A percentile compares a stretch with the other conserved stretches of the same genome.
phyloP scores from a whole-genome alignment of 2,888 invertebrate genomes.

The Onthophagus sagittarius region DNA sequence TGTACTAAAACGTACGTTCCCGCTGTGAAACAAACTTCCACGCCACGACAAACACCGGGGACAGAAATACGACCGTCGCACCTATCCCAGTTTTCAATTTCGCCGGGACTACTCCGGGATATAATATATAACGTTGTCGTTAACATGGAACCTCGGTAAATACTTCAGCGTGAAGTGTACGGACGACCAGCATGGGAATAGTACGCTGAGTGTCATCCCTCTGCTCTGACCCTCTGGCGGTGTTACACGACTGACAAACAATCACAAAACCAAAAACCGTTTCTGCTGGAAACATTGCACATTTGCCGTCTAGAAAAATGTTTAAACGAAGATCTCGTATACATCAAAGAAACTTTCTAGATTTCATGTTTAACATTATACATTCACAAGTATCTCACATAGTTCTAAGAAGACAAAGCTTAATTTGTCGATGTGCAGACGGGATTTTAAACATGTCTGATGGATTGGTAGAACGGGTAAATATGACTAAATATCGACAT shows the following conservation, averaged over 20 bases:
- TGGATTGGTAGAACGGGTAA: too few relatives aligned
- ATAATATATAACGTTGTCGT: conserved; percentile 35
- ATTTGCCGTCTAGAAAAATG: not conserved
- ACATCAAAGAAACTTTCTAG: too few relatives aligned
- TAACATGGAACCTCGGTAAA: conserved; percentile 37
- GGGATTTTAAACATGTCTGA: too few relatives aligned
- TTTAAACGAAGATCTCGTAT: too few relatives aligned
- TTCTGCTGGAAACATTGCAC: not conserved
- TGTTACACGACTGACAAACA: not conserved
- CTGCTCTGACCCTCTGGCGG: not conserved
- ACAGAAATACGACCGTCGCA: not conserved
- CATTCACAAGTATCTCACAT: too few relatives aligned
- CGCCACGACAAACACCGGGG: not conserved
- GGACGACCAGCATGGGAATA: conserved; percentile 32
- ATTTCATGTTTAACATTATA: too few relatives aligned
- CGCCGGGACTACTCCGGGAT: conserved; percentile 27
- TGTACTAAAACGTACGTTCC: not conserved
- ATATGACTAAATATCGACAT: too few relatives aligned
- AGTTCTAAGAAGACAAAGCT: too few relatives aligned
- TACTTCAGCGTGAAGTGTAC: conserved; percentile 37
- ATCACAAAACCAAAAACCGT: not conserved
- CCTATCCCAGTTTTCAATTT: conserved; percentile 31
- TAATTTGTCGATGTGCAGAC: too few relatives aligned
- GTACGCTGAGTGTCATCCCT: not conserved
- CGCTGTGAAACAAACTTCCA: not conserved